Conservation (phyloP, 2,797 vertebrate species). For the Cyclopterus lumpus region DNA sequence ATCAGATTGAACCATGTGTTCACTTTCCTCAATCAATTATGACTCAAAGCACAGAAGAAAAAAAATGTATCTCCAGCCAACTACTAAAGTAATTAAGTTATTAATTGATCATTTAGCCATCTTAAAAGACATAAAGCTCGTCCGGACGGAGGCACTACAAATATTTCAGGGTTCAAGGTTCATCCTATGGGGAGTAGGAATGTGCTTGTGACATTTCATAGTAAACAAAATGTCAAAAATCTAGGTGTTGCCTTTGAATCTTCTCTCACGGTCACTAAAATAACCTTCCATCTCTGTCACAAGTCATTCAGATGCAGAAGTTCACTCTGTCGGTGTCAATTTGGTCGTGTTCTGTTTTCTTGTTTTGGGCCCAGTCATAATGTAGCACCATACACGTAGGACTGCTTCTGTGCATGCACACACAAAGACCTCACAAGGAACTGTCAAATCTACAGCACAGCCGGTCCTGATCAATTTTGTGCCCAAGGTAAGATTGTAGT, state of each 20-base stretch:
- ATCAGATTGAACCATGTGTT: conserved; percentile 2
- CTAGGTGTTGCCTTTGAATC: neutral
- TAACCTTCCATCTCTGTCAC: neutral
- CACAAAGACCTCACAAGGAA: neutral
- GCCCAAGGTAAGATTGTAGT: neutral
- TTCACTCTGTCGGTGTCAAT: neutral
- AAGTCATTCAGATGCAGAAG: no score
- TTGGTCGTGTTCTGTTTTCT: neutral
- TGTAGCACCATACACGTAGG: neutral
- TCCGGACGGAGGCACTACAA: neutral
- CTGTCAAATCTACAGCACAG: neutral
- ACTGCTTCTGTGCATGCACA: neutral
- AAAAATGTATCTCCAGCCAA: neutral
- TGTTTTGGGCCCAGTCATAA: neutral
- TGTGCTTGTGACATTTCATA: neutral
- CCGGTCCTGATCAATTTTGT: neutral
- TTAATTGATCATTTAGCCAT: neutral
- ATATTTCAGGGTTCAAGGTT: neutral
- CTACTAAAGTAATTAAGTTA: neutral
- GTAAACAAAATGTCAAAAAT: neutral
- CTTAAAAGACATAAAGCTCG: neutral
- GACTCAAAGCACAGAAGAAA: neutral
- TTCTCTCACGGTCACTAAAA: neutral
- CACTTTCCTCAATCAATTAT: neutral
- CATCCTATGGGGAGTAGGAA: neutral